phyloP scores from a whole-genome alignment of 2,888 invertebrate species.

The Alcis repandata region DNA sequence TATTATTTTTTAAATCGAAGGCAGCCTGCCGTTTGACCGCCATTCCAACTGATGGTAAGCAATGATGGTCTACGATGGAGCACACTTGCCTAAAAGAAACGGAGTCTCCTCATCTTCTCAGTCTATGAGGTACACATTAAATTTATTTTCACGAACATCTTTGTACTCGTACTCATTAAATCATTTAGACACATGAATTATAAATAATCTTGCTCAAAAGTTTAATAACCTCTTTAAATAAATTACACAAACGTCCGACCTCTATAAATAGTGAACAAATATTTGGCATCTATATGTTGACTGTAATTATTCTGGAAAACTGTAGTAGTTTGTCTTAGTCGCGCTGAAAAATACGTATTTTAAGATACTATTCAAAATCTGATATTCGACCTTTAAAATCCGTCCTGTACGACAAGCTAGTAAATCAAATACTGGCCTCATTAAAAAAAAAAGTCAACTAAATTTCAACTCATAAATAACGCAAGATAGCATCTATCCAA shows the following conservation, averaged over 20 bases:
- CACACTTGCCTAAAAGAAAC: no score
- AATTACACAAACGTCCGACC: slow-evolving; percentile 14
- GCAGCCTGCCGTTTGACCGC: no score
- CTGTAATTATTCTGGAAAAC: slow-evolving; percentile 23
- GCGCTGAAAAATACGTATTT: background rate
- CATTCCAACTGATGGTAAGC: no score
- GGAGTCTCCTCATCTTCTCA: no score
- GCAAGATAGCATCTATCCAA: slow-evolving; percentile 54
- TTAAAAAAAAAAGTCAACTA: slow-evolving; percentile 5
- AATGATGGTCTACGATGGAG: no score
- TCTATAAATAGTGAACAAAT: slow-evolving; percentile 19
- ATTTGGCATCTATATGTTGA: slow-evolving; percentile 21
- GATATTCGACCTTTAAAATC: background rate
- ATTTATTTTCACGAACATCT: background rate
- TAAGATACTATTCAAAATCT: background rate
- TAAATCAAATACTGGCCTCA: background rate
- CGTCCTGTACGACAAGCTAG: no score
- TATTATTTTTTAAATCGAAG: no score
- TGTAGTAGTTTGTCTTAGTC: slow-evolving; percentile 17
- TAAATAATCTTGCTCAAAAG: slow-evolving; percentile 12
- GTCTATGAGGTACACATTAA: no score
- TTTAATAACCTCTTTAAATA: slow-evolving; percentile 26
- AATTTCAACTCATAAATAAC: slow-evolving; percentile 40
- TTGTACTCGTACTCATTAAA: slow-evolving; percentile 12
- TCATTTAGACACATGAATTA: slow-evolving; percentile 17